Base-by-base conservation (phyloP, 2,888 invertebrate genomes). In the Erebia palarica region DNA sequence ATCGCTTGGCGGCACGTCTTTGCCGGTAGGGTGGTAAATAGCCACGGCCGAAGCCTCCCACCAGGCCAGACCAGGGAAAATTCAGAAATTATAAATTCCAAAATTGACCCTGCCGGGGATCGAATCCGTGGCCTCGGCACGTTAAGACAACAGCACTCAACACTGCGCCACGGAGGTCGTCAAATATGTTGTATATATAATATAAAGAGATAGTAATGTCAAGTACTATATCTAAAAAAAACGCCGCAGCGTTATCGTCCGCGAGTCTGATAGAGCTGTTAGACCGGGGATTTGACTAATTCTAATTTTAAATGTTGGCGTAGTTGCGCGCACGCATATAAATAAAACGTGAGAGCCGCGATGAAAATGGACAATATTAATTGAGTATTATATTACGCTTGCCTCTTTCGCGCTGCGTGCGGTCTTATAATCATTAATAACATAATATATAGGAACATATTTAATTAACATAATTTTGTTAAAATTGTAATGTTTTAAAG, bases 261-360 rank as follows among this genome's bases (percentile, higher is more conserved):
- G 16, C 36, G 4, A 9, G 59, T 59, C n/a, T 59, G 59, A 59
- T 4, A 59, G 59, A 59, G 8, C 36, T 59, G 36, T 59, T 36
- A 66, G 36, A 72, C 65, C 66, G 65, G 78, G 80, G 80, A 83
- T 87, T 86, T 87, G 87, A 89, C 86, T 87, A 85, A 47, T 55
- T 83, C 88, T 90, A 90, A 87, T 88, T 86, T 86, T 90, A 90
- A 84, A 81, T 82, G 81, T 87, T 90, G 90, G 90, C 16, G 16
- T 18, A 55, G 36, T 42, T 36, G n/a, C 14, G 36, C 59, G 59
- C 9, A n/a, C 59, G 36, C 59, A 36, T 36, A 55, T 55, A 55
- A 55, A 55, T 55, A 18, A 55, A 55, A 55, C 55, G 10, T 18
- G 18, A 55, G 16, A 16, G 55, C 18, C 27, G 36, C 60, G 21